These are phyloP conservation scores for Pelosia muscerda DNA, from an alignment of 2,888 invertebrate genomes.

Conservation along the genomic window DNA sequence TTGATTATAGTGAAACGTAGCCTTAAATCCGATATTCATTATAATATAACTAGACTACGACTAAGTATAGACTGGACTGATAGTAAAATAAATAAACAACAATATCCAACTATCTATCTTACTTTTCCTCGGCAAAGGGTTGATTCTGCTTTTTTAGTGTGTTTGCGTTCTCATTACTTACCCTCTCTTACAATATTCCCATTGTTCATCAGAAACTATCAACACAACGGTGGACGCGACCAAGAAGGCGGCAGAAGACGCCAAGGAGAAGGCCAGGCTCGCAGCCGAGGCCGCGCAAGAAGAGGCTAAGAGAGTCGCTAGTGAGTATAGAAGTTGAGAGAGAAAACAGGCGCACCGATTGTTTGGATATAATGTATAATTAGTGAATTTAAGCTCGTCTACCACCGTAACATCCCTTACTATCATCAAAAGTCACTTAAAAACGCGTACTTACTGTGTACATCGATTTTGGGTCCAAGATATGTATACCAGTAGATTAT, in stretches of 20 bases:
- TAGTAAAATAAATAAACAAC: background rate
- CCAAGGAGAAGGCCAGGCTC: constrained; percentile 75
- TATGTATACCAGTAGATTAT: too few relatives aligned
- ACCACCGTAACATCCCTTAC: too few relatives aligned
- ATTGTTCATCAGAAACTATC: constrained; percentile 71
- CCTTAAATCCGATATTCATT: background rate
- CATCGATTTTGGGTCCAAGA: too few relatives aligned
- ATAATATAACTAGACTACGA: too few relatives aligned
- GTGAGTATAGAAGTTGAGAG: constrained; percentile 57
- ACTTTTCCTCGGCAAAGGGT: constrained; percentile 15
- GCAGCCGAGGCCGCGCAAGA: constrained; percentile 76
- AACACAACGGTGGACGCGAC: constrained; percentile 77
- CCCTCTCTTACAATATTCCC: constrained; percentile 15
- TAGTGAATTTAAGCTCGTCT: too few relatives aligned
- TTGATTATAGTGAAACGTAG: too few relatives aligned
- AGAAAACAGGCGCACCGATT: too few relatives aligned
- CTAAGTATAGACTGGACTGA: background rate
- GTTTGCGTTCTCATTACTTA: background rate
- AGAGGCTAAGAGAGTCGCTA: constrained; percentile 77
- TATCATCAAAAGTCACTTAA: too few relatives aligned
- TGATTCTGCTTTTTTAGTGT: constrained; percentile 6
- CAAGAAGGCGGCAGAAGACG: constrained; percentile 79
- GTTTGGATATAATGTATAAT: too few relatives aligned
- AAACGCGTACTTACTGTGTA: too few relatives aligned
- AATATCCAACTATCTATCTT: background rate